phyloP scores from a whole-genome alignment of 1,140 invertebrate genomes.

The Atta colombica region DNA sequence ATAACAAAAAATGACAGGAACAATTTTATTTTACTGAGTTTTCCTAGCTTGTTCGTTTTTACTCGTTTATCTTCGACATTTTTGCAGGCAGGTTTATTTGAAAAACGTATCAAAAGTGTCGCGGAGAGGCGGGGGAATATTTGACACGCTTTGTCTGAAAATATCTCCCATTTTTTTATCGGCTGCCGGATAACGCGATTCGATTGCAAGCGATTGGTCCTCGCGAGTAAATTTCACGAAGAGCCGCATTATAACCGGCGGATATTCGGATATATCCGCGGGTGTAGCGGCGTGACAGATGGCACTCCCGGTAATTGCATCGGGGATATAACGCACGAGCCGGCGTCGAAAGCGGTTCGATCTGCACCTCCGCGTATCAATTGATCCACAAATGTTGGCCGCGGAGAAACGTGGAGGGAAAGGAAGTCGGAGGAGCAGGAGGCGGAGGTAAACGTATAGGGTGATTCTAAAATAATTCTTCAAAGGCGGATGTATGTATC shows the following conservation, averaged over 20 bases:
- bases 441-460: constrained; percentile 17
- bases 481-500: no score
- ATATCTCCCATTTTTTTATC: constrained; percentile 42
- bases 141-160: constrained; percentile 53
- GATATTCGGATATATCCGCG: constrained; percentile 70
- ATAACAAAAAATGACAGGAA: background rate
- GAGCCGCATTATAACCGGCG: constrained; percentile 64
- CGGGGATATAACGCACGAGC: constrained; percentile 75
- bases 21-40: constrained; percentile 19
- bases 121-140: background rate
- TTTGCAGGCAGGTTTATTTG: constrained; percentile 19
- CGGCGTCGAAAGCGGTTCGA: constrained; percentile 75
- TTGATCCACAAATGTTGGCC: constrained; percentile 61
- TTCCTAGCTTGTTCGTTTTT: background rate
- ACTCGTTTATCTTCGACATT: constrained; percentile 32
- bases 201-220: constrained; percentile 57
- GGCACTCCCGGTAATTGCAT: constrained; percentile 78
- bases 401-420: constrained; percentile 54
- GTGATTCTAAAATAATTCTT: constrained; percentile 1
- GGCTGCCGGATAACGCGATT: constrained; percentile 54
- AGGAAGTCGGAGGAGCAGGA: constrained; percentile 46
- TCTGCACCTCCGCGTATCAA: constrained; percentile 73
- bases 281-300: constrained; percentile 72
- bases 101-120: constrained; percentile 53
- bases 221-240: constrained; percentile 64